Evolutionary conservation across 2,113 vertebrate genomes (phyloP).

Genomic region (Carassius carassius): DNA sequence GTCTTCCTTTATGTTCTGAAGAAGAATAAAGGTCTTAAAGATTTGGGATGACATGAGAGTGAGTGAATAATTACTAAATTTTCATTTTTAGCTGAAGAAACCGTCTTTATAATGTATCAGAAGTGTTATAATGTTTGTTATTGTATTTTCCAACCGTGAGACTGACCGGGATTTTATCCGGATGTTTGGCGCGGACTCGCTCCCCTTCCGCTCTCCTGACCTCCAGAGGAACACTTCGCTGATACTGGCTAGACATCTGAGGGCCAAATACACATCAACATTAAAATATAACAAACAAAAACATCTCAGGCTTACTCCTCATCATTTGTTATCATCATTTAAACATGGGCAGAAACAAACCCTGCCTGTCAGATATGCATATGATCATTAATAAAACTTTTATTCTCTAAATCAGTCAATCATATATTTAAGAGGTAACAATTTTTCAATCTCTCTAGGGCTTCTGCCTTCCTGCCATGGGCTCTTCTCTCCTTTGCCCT

Average conservation of each 20-base stretch:
- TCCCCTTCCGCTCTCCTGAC: slow-evolving; percentile 80
- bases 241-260: slow-evolving; percentile 79
- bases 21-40: too few species aligned
- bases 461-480: neutral
- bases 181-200: slow-evolving; percentile 78
- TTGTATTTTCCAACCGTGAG: neutral
- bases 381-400: neutral
- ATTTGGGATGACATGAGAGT: too few species aligned
- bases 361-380: neutral
- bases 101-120: neutral
- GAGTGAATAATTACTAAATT: neutral
- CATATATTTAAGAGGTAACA: neutral
- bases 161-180: slow-evolving; percentile 81
- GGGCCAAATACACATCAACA: slow-evolving; percentile 52
- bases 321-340: neutral
- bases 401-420: neutral
- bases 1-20: neutral
- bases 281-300: slow-evolving; percentile 48
- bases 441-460: neutral
- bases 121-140: neutral
- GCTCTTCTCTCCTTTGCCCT: slow-evolving; percentile 15
- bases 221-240: slow-evolving; percentile 76
- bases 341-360: neutral
- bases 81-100: neutral
- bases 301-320: slow-evolving; percentile 12